These are phyloP conservation scores for Phycodurus eques DNA, from an alignment of 2,113 vertebrate species.

Conservation along the genomic window DNA sequence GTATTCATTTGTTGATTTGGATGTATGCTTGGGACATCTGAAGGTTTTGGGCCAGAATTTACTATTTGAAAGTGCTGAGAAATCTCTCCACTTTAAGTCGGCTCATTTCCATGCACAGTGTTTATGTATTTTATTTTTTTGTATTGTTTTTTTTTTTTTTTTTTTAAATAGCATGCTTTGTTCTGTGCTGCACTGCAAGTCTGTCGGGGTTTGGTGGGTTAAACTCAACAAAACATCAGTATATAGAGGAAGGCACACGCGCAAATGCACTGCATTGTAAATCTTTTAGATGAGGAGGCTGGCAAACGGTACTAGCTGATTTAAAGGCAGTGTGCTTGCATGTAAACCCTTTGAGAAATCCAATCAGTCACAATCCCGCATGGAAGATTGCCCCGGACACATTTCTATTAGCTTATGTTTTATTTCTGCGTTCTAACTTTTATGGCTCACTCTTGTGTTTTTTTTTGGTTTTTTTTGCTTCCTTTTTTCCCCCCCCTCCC, in stretches of 20 bases:
- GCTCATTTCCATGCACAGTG: not conserved
- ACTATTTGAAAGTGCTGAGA: not conserved
- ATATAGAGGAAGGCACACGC: slow-evolving; percentile 12
- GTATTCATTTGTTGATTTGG: not conserved
- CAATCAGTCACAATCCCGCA: not conserved
- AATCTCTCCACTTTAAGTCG: too few relatives aligned
- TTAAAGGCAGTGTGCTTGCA: slow-evolving; percentile 24
- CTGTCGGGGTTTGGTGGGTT: slow-evolving; percentile 8
- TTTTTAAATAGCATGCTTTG: not conserved
- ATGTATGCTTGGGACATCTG: not conserved
- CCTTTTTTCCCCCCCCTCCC: not conserved
- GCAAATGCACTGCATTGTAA: slow-evolving; percentile 31
- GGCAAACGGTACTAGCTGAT: slow-evolving; percentile 31
- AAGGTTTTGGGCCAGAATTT: not conserved
- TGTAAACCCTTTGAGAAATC: slow-evolving; percentile 17
- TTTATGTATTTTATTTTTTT: not conserved
- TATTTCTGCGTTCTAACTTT: slow-evolving; percentile 9
- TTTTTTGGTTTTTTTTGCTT: slow-evolving; percentile 10
- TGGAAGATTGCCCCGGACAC: not conserved
- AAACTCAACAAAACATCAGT: slow-evolving; percentile 25
- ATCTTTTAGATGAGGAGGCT: slow-evolving; percentile 38
- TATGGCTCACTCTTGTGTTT: not conserved
- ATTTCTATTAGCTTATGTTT: slow-evolving; percentile 12
- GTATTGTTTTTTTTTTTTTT: not conserved
- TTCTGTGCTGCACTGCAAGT: not conserved